Evolutionary conservation across 37 sponge, comb jelly and placozoan species (phyloP).

Genomic region (Agelas oroides): DNA sequence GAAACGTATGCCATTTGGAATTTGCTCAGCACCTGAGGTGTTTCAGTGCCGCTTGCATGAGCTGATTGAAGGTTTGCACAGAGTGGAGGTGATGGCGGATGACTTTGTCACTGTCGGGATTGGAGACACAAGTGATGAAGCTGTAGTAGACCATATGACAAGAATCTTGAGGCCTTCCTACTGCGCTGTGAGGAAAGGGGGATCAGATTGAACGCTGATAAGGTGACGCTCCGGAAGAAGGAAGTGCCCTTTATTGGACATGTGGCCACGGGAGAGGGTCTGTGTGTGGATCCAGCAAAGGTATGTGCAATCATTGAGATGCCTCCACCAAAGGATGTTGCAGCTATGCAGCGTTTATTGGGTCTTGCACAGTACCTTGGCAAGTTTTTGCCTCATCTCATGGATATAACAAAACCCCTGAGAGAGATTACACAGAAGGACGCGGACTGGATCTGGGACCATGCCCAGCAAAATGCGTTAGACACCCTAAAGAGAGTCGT

Average conservation of each 20-base stretch:
- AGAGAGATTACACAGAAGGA: not conserved
- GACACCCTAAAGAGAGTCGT: no score
- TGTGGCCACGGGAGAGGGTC: constrained; percentile 38
- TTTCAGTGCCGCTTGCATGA: constrained; percentile 51
- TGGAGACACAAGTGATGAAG: constrained; percentile 12
- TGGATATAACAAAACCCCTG: not conserved
- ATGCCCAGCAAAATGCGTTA: no score
- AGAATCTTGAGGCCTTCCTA: constrained; percentile 27
- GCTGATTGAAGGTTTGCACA: constrained; percentile 46
- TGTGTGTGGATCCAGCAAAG: constrained; percentile 58
- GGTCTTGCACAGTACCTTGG: no score
- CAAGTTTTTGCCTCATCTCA: no score
- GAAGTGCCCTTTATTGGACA: constrained; percentile 53
- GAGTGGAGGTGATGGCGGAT: constrained; percentile 52
- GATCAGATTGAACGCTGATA: constrained; percentile 23
- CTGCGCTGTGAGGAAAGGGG: constrained; percentile 28
- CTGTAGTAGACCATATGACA: constrained; percentile 11
- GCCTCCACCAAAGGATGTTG: constrained; percentile 61
- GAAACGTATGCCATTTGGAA: no score
- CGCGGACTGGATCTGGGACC: no score
- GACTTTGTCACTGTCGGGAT: no score
- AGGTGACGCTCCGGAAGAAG: constrained; percentile 10
- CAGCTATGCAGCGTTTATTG: no score
- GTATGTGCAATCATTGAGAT: constrained; percentile 57
- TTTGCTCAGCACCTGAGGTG: no score